Evolutionary conservation across 2,797 vertebrate species (phyloP).

Genomic region (Sarcophilus harrisii): DNA sequence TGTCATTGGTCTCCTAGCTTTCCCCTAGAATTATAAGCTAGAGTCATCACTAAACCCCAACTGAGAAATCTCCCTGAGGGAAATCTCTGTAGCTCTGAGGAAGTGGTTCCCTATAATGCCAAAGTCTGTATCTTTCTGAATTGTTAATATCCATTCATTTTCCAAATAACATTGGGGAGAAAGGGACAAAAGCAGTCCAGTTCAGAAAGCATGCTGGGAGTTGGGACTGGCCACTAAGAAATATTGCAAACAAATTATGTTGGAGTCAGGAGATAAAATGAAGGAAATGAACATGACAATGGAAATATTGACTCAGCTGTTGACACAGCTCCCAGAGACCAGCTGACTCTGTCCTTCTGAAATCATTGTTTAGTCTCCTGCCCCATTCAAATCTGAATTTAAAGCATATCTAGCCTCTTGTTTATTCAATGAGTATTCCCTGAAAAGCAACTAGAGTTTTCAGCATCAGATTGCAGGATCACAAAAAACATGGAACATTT

Average conservation of each 20-base stretch:
- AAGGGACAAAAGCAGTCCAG: not conserved
- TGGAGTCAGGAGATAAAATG: not conserved
- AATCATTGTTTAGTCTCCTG: conserved; percentile 21
- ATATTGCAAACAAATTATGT: conserved; percentile 1
- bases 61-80: not conserved
- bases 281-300: not conserved
- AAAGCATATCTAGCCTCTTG: conserved; percentile 11
- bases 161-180: not conserved
- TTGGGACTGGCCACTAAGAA: not conserved
- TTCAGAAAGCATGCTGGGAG: not conserved
- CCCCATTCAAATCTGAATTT: conserved; percentile 24
- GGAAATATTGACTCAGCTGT: not conserved
- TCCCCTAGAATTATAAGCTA: not conserved
- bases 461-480: not conserved
- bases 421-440: conserved; percentile 47
- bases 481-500: not conserved
- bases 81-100: not conserved
- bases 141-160: not conserved
- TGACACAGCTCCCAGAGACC: not conserved
- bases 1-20: not conserved
- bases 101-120: not conserved
- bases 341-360: conserved; percentile 30
- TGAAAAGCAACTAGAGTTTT: conserved; percentile 21
- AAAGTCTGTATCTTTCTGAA: not conserved
- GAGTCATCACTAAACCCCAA: not conserved